Evolutionary conservation across 2,113 vertebrate species (phyloP).

Genomic region (Parotia lawesii): DNA sequence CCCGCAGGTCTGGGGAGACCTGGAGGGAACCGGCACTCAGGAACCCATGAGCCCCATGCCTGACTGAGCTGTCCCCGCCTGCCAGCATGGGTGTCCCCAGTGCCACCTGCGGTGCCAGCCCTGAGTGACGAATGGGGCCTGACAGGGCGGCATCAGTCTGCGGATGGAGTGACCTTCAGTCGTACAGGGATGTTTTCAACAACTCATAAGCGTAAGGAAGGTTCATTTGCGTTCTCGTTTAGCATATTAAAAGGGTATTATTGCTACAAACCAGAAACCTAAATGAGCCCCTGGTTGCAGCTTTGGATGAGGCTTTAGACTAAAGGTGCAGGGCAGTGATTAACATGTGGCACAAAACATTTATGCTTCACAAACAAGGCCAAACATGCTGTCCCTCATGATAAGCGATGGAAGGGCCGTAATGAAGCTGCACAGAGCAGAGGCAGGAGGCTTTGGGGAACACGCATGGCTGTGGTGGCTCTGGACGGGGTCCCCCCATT

Average conservation of each 20-base stretch:
- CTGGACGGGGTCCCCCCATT: background rate
- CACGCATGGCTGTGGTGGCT: background rate
- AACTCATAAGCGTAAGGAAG: constrained; percentile 32
- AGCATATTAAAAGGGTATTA: constrained; percentile 74
- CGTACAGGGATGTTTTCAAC: constrained; percentile 37
- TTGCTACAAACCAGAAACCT: constrained; percentile 72
- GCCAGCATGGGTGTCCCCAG: background rate
- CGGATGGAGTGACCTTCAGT: constrained; percentile 64
- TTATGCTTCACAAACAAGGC: constrained; percentile 32
- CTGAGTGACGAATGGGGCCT: background rate
- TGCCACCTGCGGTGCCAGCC: constrained; percentile 19
- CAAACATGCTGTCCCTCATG: background rate
- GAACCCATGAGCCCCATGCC: rapidly evolving
- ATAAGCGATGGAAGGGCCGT: background rate
- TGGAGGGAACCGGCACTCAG: rapidly evolving
- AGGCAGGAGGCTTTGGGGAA: rapidly evolving
- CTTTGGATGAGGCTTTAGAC: constrained; percentile 54
- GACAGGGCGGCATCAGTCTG: constrained; percentile 40
- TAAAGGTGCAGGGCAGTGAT: constrained; percentile 57
- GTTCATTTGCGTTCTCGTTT: constrained; percentile 67
- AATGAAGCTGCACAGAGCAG: background rate
- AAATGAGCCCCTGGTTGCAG: constrained; percentile 60
- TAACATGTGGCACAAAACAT: constrained; percentile 13
- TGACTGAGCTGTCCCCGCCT: background rate
- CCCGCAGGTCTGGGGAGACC: rapidly evolving